Conservation (phyloP, 2,797 vertebrate genomes). For the Esox masquinongy region DNA sequence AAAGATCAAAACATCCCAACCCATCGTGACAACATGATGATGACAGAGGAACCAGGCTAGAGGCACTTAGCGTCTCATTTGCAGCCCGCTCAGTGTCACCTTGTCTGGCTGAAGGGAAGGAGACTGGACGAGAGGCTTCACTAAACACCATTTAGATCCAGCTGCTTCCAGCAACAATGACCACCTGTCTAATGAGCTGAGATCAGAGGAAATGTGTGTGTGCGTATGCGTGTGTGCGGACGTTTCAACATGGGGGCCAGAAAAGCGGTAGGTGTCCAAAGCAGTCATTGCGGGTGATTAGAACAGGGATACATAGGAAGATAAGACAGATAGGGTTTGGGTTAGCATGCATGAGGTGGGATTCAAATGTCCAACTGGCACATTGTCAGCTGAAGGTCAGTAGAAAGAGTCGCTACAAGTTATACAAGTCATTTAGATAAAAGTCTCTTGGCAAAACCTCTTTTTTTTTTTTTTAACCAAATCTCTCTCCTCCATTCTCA, state of each 20-base stretch:
- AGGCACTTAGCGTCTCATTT: constrained; percentile 62
- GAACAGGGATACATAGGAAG: background rate
- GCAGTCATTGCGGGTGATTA: constrained; percentile 31
- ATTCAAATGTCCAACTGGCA: constrained; percentile 39
- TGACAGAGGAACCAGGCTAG: constrained; percentile 31
- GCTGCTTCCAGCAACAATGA: constrained; percentile 54
- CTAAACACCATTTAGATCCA: constrained; percentile 58
- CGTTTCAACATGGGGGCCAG: background rate
- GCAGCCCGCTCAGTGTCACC: constrained; percentile 55
- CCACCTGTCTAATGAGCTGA: constrained; percentile 58
- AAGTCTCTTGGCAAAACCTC: background rate
- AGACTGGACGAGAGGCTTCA: constrained; percentile 22
- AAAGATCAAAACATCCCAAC: background rate
- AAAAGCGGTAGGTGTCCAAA: background rate
- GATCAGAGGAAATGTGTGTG: constrained; percentile 21
- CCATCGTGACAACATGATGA: constrained; percentile 25
- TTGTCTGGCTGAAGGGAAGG: constrained; percentile 39
- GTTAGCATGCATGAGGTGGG: constrained; percentile 22
- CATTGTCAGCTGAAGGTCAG: constrained; percentile 47
- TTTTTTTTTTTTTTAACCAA: background rate
- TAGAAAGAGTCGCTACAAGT: constrained; percentile 5
- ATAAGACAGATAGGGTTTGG: constrained; percentile 20
- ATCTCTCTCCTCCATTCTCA: background rate
- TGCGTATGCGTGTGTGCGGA: background rate
- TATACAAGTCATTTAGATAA: background rate